Base-by-base conservation (phyloP, 2,113 vertebrate species). In the Muntiacus reevesi region DNA sequence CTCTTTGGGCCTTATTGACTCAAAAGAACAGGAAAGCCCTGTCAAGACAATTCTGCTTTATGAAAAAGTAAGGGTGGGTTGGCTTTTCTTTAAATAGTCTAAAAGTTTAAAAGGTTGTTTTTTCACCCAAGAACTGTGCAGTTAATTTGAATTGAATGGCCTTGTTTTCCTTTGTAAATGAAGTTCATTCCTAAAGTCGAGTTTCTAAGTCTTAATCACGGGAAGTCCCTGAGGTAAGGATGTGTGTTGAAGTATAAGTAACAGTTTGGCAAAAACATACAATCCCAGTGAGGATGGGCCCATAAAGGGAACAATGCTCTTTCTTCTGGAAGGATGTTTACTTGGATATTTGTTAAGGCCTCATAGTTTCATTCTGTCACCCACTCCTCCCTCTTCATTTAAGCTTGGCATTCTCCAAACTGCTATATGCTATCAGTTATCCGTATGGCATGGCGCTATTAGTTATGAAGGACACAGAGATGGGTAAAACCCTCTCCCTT, bases 11-110 rank as follows among this genome's bases (percentile, higher is more conserved):
- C 87, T 30, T 89, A 90, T 45, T 84, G 96, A 94, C 79, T 94
- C 79, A 45, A 85, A 89, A 89, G 87, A 78, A 96, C 97, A 98
- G 97, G 97, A 98, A 98, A 96, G 40, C 43, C 83, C 33, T 97
- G 97, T 96, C 97, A 97, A 78, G 84, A 87, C 52, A 79, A 60
- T 87, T 95, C 83, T 97, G 64, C 76, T 90, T 67, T 52, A 90
- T 96, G 81, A 90, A 96, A 93, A 85, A 97, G 27, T 78, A 81
- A 84, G 97, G 96, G 95, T 95, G 97, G 95, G 76, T 95, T 87
- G 25, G 71, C 76, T 76, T 95, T 95, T 84, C 95, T 96, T 98
- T 95, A 94, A 95, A 92, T 90, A 97, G 95, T 85, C 89, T 43
- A 62, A 85, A 91, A 74, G 64, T 94, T 84, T 91, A 93, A 76